Conservation (phyloP, 2,888 invertebrate species). For the Hyles lineata region DNA sequence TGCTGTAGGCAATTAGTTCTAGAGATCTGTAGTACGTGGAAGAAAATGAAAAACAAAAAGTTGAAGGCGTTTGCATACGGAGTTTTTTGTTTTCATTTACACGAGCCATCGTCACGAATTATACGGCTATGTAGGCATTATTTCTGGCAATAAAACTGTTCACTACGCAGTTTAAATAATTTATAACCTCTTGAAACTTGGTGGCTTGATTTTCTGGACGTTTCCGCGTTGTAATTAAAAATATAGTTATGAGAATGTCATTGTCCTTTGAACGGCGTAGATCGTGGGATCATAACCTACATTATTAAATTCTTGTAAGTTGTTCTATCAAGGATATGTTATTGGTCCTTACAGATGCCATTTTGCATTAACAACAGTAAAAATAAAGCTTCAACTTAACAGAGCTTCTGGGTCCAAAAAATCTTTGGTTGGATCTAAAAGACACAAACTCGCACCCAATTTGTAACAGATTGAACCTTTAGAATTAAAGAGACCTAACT, state of each 20-base stretch:
- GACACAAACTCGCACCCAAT: too few relatives aligned
- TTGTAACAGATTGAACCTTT: too few relatives aligned
- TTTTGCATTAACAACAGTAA: too few relatives aligned
- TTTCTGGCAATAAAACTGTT: conserved; percentile 39
- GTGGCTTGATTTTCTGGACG: conserved; percentile 33
- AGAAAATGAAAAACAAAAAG: neutral
- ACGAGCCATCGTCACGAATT: conserved; percentile 35
- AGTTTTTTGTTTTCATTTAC: conserved; percentile 20
- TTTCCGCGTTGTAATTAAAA: conserved; percentile 33
- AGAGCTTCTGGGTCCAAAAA: too few relatives aligned
- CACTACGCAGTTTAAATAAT: conserved; percentile 37
- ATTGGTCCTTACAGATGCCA: too few relatives aligned
- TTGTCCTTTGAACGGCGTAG: conserved; percentile 3
- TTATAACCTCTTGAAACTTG: conserved; percentile 34
- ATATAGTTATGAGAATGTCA: neutral
- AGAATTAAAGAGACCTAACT: too few relatives aligned
- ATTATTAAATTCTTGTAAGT: too few relatives aligned
- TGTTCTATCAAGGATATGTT: too few relatives aligned
- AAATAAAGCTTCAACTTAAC: too few relatives aligned
- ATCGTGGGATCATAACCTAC: neutral
- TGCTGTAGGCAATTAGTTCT: too few relatives aligned
- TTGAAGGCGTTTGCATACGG: conserved; percentile 6
- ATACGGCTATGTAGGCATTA: conserved; percentile 23
- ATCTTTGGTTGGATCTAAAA: too few relatives aligned
- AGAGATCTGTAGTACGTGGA: too few relatives aligned